Percentiles rank a stretch among this genome's conserved stretches.
Evolutionary conservation across 2,888 invertebrate genomes (phyloP).

Genomic region (Poecilobothrus nobilitatus): DNA sequence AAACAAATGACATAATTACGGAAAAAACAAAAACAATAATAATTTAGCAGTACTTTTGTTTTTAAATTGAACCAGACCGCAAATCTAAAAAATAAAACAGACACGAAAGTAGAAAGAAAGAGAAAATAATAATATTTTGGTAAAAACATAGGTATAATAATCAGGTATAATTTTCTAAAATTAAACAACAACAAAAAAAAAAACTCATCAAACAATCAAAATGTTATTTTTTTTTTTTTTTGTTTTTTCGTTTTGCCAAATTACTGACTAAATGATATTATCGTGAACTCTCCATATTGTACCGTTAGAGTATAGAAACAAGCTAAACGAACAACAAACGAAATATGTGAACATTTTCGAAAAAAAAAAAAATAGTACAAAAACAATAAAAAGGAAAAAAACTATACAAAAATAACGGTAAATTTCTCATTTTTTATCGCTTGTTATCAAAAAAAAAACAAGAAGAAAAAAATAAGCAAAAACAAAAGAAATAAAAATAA

Average conservation of each 20-base stretch:
- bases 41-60: not conserved
- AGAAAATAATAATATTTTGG: too few species aligned
- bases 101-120: too few species aligned
- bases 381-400: too few species aligned
- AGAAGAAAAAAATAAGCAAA: not conserved
- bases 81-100: not conserved
- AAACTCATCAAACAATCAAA: not conserved
- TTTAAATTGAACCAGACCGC: not conserved
- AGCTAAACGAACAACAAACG: too few species aligned
- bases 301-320: too few species aligned
- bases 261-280: not conserved
- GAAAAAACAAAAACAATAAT: not conserved
- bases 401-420: not conserved
- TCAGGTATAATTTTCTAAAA: slow-evolving; percentile 3
- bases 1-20: slow-evolving; percentile 2
- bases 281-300: not conserved
- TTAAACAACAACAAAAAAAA: not conserved
- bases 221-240: not conserved
- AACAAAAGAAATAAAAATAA: not conserved
- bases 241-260: not conserved
- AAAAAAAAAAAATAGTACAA: too few species aligned
- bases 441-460: not conserved
- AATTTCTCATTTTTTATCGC: not conserved
- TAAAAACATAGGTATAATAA: not conserved
- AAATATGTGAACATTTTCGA: too few species aligned